A percentile compares a stretch with the other conserved stretches of the same genome.
phyloP scores from a whole-genome alignment of 2,888 invertebrate species.

The Platycheirus albimanus region DNA sequence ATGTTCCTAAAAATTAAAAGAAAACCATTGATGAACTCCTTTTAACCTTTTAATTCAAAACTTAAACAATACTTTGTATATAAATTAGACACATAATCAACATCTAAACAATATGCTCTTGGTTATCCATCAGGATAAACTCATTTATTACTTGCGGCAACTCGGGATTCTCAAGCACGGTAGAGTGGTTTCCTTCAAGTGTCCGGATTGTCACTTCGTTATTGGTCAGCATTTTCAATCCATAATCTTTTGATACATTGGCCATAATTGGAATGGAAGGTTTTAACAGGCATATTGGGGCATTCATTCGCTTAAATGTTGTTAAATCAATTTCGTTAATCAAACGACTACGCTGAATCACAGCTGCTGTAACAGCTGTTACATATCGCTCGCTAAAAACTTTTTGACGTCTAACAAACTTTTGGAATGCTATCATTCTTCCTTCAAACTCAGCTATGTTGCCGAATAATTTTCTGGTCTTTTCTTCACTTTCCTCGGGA shows the following conservation, averaged over 20 bases:
- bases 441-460: constrained; percentile 85
- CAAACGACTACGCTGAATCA: constrained; percentile 84
- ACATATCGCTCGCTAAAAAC: constrained; percentile 82
- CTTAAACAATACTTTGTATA: constrained; percentile 5
- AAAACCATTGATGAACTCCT: no score
- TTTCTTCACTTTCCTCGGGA: constrained; percentile 79
- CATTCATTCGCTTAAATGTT: constrained; percentile 81
- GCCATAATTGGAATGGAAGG: constrained; percentile 85
- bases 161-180: constrained; percentile 87
- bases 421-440: constrained; percentile 84
- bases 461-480: constrained; percentile 81
- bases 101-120: constrained; percentile 27
- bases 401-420: constrained; percentile 81
- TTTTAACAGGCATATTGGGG: constrained; percentile 86
- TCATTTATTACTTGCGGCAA: constrained; percentile 86
- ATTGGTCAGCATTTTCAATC: constrained; percentile 85
- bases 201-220: constrained; percentile 85
- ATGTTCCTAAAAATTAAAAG: no score
- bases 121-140: constrained; percentile 56
- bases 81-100: constrained; percentile 58
- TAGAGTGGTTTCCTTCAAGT: constrained; percentile 88
- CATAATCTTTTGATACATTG: constrained; percentile 86
- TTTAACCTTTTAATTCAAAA: constrained; percentile 36
- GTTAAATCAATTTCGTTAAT: constrained; percentile 83
- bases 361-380: constrained; percentile 80